These are phyloP conservation scores for Heliconius hewitsoni DNA, from an alignment of 1,140 invertebrate genomes.

Conservation along the genomic window DNA sequence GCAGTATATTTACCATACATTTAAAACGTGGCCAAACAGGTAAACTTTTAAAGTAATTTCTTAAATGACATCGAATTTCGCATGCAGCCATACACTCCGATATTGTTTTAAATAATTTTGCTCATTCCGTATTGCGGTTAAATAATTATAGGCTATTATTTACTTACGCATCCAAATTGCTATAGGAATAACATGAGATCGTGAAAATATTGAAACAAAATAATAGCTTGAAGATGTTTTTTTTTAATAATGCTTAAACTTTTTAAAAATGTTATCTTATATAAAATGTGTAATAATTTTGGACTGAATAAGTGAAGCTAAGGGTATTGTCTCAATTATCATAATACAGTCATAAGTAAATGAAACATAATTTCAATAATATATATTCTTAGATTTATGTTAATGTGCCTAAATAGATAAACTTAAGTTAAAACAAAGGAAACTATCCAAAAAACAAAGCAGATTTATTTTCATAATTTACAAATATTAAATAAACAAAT, in stretches of 20 bases:
- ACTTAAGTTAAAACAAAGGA: no score
- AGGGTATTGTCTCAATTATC: no score
- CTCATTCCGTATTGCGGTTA: slow-evolving; percentile 29
- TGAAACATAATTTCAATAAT: no score
- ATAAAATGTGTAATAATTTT: no score
- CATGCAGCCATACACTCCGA: neutral
- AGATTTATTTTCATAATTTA: neutral
- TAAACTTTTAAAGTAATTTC: slow-evolving; percentile 11
- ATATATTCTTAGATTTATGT: no score
- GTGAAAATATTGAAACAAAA: slow-evolving; percentile 3
- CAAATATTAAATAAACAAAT: no score
- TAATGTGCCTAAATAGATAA: no score
- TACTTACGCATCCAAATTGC: slow-evolving; percentile 25
- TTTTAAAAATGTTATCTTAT: no score
- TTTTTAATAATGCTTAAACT: neutral
- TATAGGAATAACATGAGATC: neutral
- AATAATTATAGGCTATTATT: slow-evolving; percentile 27
- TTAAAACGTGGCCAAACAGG: neutral
- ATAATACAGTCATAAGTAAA: no score
- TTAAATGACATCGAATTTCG: slow-evolving; percentile 13
- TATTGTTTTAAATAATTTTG: slow-evolving; percentile 42
- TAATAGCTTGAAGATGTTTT: neutral
- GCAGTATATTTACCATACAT: neutral
- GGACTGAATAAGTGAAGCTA: no score
- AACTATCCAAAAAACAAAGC: no score